Percentiles rank a stretch among this genome's conserved stretches.
Conservation (phyloP, 2,113 vertebrate genomes). For the Caloenas nicobarica region DNA sequence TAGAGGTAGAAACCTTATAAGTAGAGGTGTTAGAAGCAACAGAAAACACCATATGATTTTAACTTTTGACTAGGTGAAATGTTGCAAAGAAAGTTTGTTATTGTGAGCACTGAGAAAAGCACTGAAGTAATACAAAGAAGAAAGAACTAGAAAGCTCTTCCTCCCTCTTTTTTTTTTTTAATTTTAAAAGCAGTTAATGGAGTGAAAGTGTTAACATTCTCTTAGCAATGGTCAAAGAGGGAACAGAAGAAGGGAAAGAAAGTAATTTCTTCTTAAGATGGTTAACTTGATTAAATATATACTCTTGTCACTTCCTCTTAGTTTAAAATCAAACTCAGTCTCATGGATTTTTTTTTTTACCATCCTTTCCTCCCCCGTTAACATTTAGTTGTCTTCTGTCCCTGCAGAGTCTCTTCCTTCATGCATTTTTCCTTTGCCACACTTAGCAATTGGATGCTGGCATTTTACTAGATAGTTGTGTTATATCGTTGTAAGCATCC, state of each 20-base stretch:
- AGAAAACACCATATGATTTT: background rate
- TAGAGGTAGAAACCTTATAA: background rate
- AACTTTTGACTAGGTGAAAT: background rate
- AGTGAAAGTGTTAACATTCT: background rate
- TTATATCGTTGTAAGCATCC: accelerated
- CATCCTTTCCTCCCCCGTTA: background rate
- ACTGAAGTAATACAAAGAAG: background rate
- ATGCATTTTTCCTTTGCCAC: background rate
- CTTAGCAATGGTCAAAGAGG: background rate
- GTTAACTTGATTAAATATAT: background rate
- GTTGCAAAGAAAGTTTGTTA: background rate
- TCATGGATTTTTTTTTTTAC: background rate
- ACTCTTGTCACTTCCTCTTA: background rate
- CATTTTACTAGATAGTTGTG: background rate
- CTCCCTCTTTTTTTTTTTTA: background rate
- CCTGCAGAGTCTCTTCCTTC: background rate
- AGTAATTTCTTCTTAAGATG: background rate
- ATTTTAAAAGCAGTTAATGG: background rate
- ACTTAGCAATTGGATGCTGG: background rate
- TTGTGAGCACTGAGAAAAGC: background rate
- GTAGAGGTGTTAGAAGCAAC: background rate
- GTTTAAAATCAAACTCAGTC: background rate
- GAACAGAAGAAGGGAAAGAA: background rate
- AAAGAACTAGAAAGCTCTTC: background rate
- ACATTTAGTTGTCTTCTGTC: background rate